Base-by-base conservation (phyloP, 2,113 vertebrate species). In the Cyprinodon variegatus region DNA sequence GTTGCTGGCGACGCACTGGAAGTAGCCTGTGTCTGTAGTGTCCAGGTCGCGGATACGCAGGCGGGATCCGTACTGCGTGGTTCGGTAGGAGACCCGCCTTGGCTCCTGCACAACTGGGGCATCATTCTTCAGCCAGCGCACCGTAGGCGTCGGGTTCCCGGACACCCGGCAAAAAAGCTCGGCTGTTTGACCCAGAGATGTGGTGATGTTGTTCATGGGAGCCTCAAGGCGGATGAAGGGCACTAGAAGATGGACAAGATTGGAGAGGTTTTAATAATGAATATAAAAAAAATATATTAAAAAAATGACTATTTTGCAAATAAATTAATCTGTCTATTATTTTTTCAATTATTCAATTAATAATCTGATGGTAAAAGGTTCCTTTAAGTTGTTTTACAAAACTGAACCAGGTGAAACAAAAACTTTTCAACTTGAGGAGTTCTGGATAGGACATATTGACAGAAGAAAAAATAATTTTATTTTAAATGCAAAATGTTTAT, bases 121-220 rank as follows among this genome's bases (percentile, higher is more conserved):
- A 0, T 99, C 98, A 3, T 99, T 99, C 85, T 99, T 99, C 81
- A 99, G 94, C 98, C 98, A 99, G 61, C 97, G 95, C 8, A 99
- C 95, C 0, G 92, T 91, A 0, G 98, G 98, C 6, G 83, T 74
- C 0, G 98, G 98, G 40, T 95, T 95, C 22, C 98, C 98, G 0
- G 97, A 95, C 60, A 99, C 98, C 0, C 90, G 95, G 79, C 98
- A 99, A 86, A 97, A 94, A 74, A 99, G 93, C 84, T 99, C 98
- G 0, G 98, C 98, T 0, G 96, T 98, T 84, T 96, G 97, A 22
- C 97, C 97, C 60, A 98, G 92, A 0, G 97, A 98, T 0, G 97
- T 99, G 70, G 98, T 99, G 89, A 99, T 99, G 92, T 99, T 99
- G 86, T 99, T 99, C 97, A 99, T 97, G 0, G 97, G 97, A 10